Percentiles rank a stretch among this genome's conserved stretches.
phyloP scores from a whole-genome alignment of 37 sponge, comb jelly and placozoan genomes.

The Oopsacas minuta region DNA sequence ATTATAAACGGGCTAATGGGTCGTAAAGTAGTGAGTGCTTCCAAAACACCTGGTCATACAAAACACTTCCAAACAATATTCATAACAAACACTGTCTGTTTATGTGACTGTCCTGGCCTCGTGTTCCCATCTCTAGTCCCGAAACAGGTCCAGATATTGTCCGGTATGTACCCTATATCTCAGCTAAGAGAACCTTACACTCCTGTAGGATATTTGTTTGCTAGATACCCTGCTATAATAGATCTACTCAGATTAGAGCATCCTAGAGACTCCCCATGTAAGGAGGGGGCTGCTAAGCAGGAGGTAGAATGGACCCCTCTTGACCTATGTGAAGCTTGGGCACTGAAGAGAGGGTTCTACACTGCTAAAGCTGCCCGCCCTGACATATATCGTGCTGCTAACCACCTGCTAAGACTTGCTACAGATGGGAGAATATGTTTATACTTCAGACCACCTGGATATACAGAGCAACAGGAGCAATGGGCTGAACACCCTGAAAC shows the following conservation, averaged over 20 bases:
- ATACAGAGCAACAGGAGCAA: constrained; percentile 41
- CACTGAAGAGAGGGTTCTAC: constrained; percentile 52
- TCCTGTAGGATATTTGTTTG: constrained; percentile 75
- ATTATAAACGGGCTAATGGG: constrained; percentile 82
- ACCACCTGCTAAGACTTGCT: constrained; percentile 76
- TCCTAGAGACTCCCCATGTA: constrained; percentile 22
- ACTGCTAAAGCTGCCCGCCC: constrained; percentile 75
- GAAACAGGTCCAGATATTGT: constrained; percentile 78
- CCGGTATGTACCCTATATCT: constrained; percentile 87
- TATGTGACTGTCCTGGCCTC: constrained; percentile 96
- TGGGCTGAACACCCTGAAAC: not conserved
- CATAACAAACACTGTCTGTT: constrained; percentile 54
- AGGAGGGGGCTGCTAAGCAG: not conserved
- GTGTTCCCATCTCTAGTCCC: constrained; percentile 82
- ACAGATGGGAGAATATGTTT: constrained; percentile 71
- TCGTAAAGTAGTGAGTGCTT: constrained; percentile 83
- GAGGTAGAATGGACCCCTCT: not conserved
- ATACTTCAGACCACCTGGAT: constrained; percentile 68
- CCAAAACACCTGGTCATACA: constrained; percentile 94
- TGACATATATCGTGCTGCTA: constrained; percentile 94
- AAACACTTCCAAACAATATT: constrained; percentile 97
- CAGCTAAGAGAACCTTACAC: constrained; percentile 93
- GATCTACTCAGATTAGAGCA: constrained; percentile 43
- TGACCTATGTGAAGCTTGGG: constrained; percentile 59
- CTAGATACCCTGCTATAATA: constrained; percentile 52